A percentile compares a stretch with the other conserved stretches of the same genome.
Conservation (phyloP, 2,113 vertebrate species). For the Colossoma macropomum region DNA sequence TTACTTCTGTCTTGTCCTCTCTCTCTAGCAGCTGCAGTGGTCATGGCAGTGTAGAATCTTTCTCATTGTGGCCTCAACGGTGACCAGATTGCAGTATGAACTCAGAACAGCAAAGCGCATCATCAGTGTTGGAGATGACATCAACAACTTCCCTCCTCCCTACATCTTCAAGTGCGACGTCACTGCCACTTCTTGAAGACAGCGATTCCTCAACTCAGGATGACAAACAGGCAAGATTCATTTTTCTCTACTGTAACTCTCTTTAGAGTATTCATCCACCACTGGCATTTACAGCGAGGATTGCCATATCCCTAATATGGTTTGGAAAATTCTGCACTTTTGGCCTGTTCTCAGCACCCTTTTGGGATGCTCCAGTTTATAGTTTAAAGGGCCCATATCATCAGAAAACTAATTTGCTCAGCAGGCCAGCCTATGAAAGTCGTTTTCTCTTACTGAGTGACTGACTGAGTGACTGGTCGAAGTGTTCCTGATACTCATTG, state of each 20-base stretch:
- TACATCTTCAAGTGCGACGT: neutral
- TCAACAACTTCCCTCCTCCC: slow-evolving; percentile 8
- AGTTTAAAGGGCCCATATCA: too few relatives aligned
- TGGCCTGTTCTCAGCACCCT: neutral
- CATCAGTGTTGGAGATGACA: neutral
- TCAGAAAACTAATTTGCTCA: too few relatives aligned
- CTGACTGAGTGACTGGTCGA: too few relatives aligned
- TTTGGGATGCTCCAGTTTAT: too few relatives aligned
- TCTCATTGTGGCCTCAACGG: neutral
- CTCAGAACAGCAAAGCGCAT: slow-evolving; percentile 26
- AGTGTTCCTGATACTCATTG: too few relatives aligned
- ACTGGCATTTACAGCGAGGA: neutral
- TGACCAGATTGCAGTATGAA: slow-evolving; percentile 27
- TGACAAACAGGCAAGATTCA: slow-evolving; percentile 29
- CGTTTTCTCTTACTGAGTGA: too few relatives aligned
- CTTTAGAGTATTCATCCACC: neutral
- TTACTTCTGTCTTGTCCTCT: neutral
- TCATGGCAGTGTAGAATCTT: neutral
- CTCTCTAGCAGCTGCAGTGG: neutral
- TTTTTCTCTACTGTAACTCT: neutral
- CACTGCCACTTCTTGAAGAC: slow-evolving; percentile 31
- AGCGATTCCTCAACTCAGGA: slow-evolving; percentile 26
- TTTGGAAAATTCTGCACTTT: neutral
- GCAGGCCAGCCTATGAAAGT: too few relatives aligned
- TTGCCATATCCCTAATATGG: neutral